Conservation (phyloP, 2,888 invertebrate genomes). For the Hybos culiciformis region DNA sequence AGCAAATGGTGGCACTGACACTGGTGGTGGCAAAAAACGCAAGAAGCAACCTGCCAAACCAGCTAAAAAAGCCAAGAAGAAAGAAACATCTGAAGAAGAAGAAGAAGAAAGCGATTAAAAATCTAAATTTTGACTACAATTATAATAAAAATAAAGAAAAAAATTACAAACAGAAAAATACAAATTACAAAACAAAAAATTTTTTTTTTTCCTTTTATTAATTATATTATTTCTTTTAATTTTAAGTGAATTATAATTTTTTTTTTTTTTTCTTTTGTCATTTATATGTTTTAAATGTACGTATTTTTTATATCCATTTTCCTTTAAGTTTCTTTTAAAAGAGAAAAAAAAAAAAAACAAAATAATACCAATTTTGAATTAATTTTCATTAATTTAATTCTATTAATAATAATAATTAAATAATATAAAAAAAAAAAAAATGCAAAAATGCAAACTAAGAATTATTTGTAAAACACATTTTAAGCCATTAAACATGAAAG, state of each 20-base stretch:
- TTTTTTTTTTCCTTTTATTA: neutral
- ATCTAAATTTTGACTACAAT: constrained; percentile 10
- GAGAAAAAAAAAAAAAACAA: neutral
- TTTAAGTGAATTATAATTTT: neutral
- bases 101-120: constrained; percentile 50
- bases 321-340: too few species aligned
- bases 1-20: constrained; percentile 55
- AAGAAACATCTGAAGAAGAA: constrained; percentile 50
- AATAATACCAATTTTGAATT: neutral
- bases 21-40: constrained; percentile 44
- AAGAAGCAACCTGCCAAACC: constrained; percentile 39
- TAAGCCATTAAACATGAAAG: too few species aligned
- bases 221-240: neutral
- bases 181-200: neutral
- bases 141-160: neutral
- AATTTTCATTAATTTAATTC: neutral
- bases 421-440: neutral
- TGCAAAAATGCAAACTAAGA: too few species aligned
- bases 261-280: neutral
- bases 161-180: neutral
- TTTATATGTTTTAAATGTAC: neutral
- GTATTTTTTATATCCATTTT: neutral
- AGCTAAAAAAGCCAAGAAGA: constrained; percentile 42
- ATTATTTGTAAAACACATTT: too few species aligned
- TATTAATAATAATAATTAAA: neutral